These are phyloP conservation scores for Ctenodactylus gundi DNA, from an alignment of 2,113 vertebrate genomes.

Conservation along the genomic window DNA sequence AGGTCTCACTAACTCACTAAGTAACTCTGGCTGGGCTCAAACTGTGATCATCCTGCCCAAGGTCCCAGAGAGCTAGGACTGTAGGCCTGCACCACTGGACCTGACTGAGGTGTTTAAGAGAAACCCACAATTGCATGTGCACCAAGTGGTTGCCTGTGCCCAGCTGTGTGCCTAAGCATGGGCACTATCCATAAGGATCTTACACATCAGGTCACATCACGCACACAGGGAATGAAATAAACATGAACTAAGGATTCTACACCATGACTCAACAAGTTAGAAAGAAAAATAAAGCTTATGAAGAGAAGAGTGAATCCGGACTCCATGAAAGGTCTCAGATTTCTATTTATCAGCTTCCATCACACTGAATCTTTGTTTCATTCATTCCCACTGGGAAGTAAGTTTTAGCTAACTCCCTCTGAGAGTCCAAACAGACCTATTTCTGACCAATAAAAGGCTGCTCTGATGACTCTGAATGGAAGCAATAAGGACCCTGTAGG, in stretches of 20 bases:
- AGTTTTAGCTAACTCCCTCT: neutral
- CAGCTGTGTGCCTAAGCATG: too few relatives aligned
- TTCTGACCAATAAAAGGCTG: neutral
- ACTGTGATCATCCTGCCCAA: too few relatives aligned
- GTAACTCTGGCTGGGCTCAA: too few relatives aligned
- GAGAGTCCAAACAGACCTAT: neutral
- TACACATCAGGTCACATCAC: neutral
- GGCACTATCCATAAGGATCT: neutral
- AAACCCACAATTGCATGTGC: neutral
- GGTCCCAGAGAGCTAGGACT: too few relatives aligned
- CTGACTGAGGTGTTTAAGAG: neutral
- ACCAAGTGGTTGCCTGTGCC: neutral
- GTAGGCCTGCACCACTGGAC: too few relatives aligned
- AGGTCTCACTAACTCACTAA: too few relatives aligned
- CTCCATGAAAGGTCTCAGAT: neutral
- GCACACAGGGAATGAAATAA: neutral
- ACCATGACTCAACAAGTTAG: neutral
- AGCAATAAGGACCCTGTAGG: neutral
- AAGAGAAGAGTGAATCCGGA: neutral
- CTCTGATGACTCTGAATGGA: neutral
- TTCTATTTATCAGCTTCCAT: neutral
- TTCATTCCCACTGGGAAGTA: neutral
- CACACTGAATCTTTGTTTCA: neutral
- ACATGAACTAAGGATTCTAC: neutral
- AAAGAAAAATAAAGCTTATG: neutral